These are phyloP conservation scores for Sporophila hypoxantha DNA, from an alignment of 2,113 vertebrate genomes.

Conservation along the genomic window DNA sequence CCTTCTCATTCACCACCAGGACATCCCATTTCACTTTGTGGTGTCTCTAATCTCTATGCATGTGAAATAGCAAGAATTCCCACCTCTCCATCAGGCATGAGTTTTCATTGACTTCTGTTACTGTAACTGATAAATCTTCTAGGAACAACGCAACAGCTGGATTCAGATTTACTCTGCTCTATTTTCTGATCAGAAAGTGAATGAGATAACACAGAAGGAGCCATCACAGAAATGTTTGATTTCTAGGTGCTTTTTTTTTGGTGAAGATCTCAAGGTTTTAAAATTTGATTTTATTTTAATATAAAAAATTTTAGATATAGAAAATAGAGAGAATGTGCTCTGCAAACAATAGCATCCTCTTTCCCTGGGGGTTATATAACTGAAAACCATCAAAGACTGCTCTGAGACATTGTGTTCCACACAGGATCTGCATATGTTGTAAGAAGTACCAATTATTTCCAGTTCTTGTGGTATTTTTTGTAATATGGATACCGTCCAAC, in stretches of 20 bases:
- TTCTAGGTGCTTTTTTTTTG: not conserved
- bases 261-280: not conserved
- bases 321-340: not conserved
- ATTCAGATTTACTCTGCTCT: not conserved
- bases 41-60: not conserved
- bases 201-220: not conserved
- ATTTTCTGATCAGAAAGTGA: not conserved
- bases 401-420: slow-evolving; percentile 31
- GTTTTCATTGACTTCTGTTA: not conserved
- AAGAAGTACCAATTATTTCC: slow-evolving; percentile 51
- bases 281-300: not conserved
- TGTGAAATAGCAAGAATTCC: not conserved
- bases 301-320: not conserved
- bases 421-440: slow-evolving; percentile 26
- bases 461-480: slow-evolving; percentile 30
- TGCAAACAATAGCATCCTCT: not conserved
- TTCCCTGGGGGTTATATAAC: slow-evolving; percentile 25
- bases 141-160: not conserved
- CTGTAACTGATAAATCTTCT: not conserved
- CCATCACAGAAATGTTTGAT: not conserved
- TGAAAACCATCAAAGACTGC: slow-evolving; percentile 37
- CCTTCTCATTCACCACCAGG: not conserved
- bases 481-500: not conserved
- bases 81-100: not conserved
- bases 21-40: not conserved